These are phyloP conservation scores for Atta colombica DNA, from an alignment of 1,140 invertebrate genomes.

Conservation along the genomic window DNA sequence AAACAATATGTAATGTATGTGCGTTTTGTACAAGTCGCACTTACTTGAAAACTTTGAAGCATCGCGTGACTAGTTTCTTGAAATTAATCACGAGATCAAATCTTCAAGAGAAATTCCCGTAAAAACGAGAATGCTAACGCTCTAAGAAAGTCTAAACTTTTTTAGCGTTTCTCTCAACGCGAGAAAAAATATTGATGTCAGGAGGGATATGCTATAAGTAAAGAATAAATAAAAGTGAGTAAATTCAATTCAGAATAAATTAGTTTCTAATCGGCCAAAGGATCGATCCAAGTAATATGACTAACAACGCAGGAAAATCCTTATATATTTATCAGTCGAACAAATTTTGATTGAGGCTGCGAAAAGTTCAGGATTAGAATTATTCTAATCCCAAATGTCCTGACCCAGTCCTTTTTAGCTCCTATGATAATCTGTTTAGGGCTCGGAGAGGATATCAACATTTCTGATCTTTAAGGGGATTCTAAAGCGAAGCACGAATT, in stretches of 20 bases:
- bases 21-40: constrained; percentile 13
- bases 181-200: constrained; percentile 18
- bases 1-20: constrained; percentile 51
- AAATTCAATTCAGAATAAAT: constrained; percentile 32
- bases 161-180: constrained; percentile 28
- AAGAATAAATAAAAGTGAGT: background rate
- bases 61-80: background rate
- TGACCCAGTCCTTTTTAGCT: background rate
- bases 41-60: constrained; percentile 36
- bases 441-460: background rate
- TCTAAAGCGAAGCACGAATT: too few relatives aligned
- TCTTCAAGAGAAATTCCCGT: constrained; percentile 24
- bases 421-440: background rate
- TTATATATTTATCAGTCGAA: background rate
- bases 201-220: background rate
- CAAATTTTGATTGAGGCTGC: background rate
- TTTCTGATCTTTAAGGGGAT: background rate
- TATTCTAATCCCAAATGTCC: background rate
- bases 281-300: background rate
- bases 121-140: constrained; percentile 34
- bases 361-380: background rate
- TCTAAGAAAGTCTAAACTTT: constrained; percentile 34
- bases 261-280: background rate
- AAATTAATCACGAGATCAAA: constrained; percentile 47
- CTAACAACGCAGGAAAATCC: background rate